Percentiles rank a stretch among this genome's conserved stretches.
phyloP scores from a whole-genome alignment of 2,797 vertebrate species.

The Epinephelus awoara region DNA sequence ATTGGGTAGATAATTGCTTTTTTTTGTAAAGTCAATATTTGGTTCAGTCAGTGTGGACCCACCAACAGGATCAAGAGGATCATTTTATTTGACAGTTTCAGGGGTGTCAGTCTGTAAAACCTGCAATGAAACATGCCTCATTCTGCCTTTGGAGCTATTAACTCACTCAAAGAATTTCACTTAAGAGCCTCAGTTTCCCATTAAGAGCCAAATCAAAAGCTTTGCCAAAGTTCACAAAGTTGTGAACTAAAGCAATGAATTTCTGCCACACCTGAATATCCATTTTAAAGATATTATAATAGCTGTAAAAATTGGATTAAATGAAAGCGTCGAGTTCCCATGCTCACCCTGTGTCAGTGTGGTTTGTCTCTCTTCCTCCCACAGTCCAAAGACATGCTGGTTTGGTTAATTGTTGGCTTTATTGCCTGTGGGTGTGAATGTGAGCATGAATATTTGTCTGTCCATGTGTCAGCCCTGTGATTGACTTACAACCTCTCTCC shows the following conservation, averaged over 20 bases:
- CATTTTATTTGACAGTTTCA: slow-evolving; percentile 48
- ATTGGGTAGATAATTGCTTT: slow-evolving; percentile 2
- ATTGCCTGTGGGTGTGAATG: too few relatives aligned
- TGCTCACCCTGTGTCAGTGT: too few relatives aligned
- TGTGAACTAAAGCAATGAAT: background rate
- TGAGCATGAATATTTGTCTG: too few relatives aligned
- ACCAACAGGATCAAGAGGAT: slow-evolving; percentile 14
- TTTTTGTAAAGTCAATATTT: background rate
- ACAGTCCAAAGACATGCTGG: too few relatives aligned
- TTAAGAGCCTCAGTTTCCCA: background rate
- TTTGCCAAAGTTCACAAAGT: too few relatives aligned
- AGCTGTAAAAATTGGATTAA: background rate
- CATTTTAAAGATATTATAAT: too few relatives aligned
- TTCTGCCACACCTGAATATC: too few relatives aligned
- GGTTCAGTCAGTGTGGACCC: background rate
- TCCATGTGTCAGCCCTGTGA: too few relatives aligned
- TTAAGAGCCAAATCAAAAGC: background rate
- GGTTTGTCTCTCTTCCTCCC: too few relatives aligned
- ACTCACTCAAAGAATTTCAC: slow-evolving; percentile 45
- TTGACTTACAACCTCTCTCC: too few relatives aligned
- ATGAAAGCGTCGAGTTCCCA: background rate
- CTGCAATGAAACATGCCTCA: slow-evolving; percentile 43
- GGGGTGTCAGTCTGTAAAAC: slow-evolving; percentile 36
- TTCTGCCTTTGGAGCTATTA: slow-evolving; percentile 25
- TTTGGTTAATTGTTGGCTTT: too few relatives aligned